A percentile compares a stretch with the other conserved stretches of the same genome.
phyloP scores from a whole-genome alignment of 2,797 vertebrate genomes.

The Epinephelus coioides region DNA sequence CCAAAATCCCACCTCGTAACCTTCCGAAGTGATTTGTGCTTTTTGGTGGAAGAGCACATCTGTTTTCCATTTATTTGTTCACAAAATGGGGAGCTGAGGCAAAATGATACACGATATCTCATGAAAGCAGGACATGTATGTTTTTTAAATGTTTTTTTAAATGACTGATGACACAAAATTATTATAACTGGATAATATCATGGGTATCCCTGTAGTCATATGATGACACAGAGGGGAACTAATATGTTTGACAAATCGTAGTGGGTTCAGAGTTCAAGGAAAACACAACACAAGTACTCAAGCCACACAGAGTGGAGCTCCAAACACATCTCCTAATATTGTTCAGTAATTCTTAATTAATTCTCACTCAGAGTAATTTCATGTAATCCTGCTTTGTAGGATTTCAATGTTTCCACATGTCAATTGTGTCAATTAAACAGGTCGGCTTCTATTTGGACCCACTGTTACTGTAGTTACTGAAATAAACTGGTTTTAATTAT shows the following conservation, averaged over 20 bases:
- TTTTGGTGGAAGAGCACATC: conserved; percentile 52
- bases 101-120: conserved; percentile 32
- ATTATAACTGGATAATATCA: not conserved
- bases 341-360: not conserved
- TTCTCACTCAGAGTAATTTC: not conserved
- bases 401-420: not conserved
- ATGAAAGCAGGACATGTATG: conserved; percentile 31
- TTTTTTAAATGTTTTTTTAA: conserved; percentile 3
- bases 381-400: not conserved
- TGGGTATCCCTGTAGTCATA: conserved; percentile 12
- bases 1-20: conserved; percentile 41
- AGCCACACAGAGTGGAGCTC: not conserved
- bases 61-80: conserved; percentile 57
- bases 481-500: conserved; percentile 10
- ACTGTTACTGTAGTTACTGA: conserved; percentile 1
- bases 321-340: not conserved
- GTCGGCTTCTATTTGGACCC: not conserved
- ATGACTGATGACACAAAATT: conserved; percentile 27
- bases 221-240: not conserved
- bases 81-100: conserved; percentile 52
- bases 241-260: conserved; percentile 11
- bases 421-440: not conserved
- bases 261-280: conserved; percentile 8
- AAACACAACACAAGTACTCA: not conserved
- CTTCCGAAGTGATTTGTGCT: conserved; percentile 40